Evolutionary conservation across 2,113 vertebrate species (phyloP).

Genomic region (Callaeas wilsoni): DNA sequence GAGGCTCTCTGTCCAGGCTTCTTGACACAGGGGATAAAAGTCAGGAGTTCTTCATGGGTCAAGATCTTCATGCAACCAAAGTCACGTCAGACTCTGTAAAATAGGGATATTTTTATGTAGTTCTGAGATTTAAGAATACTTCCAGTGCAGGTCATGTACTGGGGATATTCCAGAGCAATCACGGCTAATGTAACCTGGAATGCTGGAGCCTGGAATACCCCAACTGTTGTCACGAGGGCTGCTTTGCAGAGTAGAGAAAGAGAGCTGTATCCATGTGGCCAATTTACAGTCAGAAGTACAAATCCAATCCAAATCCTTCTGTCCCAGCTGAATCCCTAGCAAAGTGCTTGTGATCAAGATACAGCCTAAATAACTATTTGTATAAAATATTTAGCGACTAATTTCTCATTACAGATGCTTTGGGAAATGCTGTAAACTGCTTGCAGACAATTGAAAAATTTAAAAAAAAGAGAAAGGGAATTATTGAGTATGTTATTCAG

Average conservation of each 20-base stretch:
- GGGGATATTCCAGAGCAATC: not conserved
- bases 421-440: not conserved
- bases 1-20: not conserved
- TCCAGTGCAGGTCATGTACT: not conserved
- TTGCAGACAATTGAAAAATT: slow-evolving; percentile 6
- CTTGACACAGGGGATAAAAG: not conserved
- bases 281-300: not conserved
- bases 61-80: not conserved
- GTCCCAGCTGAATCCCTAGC: not conserved
- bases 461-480: not conserved
- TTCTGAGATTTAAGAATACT: not conserved
- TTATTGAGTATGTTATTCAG: not conserved
- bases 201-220: not conserved
- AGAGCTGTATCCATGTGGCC: not conserved
- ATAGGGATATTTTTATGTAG: not conserved
- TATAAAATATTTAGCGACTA: slow-evolving; percentile 44
- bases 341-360: not conserved
- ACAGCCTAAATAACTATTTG: slow-evolving; percentile 4
- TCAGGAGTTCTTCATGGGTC: not conserved
- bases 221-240: not conserved
- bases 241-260: not conserved
- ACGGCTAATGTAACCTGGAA: not conserved
- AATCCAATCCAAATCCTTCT: not conserved
- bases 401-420: slow-evolving; percentile 23
- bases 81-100: not conserved